Evolutionary conservation across 1,140 invertebrate species (phyloP).

Genomic region (Dolichoris vasculosae): DNA sequence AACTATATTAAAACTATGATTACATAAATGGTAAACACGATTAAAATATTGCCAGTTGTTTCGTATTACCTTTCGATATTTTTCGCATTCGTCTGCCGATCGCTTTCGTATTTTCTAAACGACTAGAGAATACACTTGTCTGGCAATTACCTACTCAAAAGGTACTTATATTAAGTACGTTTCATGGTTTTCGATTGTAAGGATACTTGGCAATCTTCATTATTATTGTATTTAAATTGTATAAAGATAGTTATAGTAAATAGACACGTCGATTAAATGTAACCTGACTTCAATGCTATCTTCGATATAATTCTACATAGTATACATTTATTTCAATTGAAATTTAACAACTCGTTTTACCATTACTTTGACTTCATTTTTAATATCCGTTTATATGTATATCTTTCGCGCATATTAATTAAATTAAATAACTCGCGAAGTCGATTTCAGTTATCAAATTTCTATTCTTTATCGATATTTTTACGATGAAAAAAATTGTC

Average conservation of each 20-base stretch:
- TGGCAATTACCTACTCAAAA: neutral
- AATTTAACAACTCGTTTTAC: neutral
- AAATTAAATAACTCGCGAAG: neutral
- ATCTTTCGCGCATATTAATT: neutral
- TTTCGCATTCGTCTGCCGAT: neutral
- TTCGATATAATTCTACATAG: neutral
- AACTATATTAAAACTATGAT: neutral
- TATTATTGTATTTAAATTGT: constrained; percentile 49
- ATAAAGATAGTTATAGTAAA: constrained; percentile 8
- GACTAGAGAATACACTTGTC: neutral
- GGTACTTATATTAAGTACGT: constrained; percentile 20
- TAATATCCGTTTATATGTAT: neutral
- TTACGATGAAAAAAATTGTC: neutral
- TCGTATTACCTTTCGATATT: neutral
- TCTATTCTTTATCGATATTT: constrained; percentile 1
- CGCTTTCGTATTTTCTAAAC: constrained; percentile 24
- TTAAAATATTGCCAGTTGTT: constrained; percentile 15
- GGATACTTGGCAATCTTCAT: constrained; percentile 34
- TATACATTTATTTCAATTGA: neutral
- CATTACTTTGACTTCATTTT: neutral
- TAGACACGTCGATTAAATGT: constrained; percentile 35
- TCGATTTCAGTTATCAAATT: neutral
- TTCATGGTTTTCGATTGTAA: constrained; percentile 24
- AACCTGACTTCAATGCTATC: constrained; percentile 34
- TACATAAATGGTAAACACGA: neutral